Conservation (phyloP, 2,888 invertebrate genomes). For the Magallana nippona region DNA sequence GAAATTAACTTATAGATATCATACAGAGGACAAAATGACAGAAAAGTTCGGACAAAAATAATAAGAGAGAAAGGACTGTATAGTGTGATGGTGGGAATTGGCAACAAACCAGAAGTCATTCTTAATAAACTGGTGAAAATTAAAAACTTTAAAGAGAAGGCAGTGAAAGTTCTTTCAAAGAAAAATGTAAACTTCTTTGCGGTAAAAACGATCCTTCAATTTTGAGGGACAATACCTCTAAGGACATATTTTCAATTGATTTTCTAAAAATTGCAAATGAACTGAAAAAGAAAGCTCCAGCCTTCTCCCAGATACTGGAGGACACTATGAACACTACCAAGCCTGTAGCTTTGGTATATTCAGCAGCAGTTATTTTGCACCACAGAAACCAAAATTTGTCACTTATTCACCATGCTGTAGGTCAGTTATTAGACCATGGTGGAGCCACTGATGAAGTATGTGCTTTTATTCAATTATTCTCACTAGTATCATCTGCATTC, state of each 20-base stretch:
- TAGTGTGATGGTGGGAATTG: background rate
- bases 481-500: too few relatives aligned
- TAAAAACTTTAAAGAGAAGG: background rate
- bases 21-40: conserved; percentile 3
- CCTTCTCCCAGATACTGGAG: background rate
- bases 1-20: background rate
- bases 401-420: conserved; percentile 29
- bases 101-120: conserved; percentile 4
- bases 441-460: conserved; percentile 42
- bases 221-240: background rate
- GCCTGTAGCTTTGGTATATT: background rate
- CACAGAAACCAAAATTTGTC: conserved; percentile 30
- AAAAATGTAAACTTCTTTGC: conserved; percentile 4
- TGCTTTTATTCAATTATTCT: background rate
- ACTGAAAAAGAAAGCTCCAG: background rate
- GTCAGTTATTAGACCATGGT: conserved; percentile 34
- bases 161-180: background rate
- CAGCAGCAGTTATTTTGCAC: conserved; percentile 9
- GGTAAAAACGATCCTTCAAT: background rate
- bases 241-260: background rate
- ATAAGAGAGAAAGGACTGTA: background rate
- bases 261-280: background rate
- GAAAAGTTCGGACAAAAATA: background rate
- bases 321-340: background rate
- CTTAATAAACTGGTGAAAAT: background rate